Base-by-base conservation (phyloP, 2,888 invertebrate species). In the Salticus scenicus region DNA sequence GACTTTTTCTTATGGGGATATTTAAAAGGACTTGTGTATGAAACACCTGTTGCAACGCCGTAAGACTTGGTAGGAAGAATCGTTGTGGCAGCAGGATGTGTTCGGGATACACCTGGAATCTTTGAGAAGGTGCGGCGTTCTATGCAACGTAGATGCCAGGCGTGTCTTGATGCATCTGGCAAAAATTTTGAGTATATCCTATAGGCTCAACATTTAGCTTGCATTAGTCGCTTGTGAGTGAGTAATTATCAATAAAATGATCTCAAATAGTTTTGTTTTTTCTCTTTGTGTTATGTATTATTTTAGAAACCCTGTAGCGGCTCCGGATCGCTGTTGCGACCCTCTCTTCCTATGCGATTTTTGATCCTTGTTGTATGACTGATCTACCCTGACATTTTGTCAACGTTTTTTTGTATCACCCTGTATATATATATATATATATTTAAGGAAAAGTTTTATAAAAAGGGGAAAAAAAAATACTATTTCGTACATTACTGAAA, bases 151-250 rank as follows among this genome's bases (percentile, higher is more conserved):
- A 14, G 37, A 69, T 69, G 67, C 24, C 37, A 69, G 33, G 33
- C 24, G 41, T 63, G 41, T 63, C 37, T 64, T 17, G 17, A 27
- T 12, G 37, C 41, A 17, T 24, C 74, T 63, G 63, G 31, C 12
- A 51, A 57, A 74, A 74, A 74, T n/a, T 63, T 64, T 74, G 74
- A 64, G 64, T 27, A 74, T 37, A 24, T 37, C 0, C 64, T 63
- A 41, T 64, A 64, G 10, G 20, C 1, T 14, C 8, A 0, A 30
- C 24, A 69, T 37, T 28, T 20, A 2, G 10, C 27, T 63, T 28
- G 27, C 1, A 27, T 47, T 24, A 28, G 64, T 64, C 27, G 28
- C 28, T 14, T 64, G 64, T 27, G 64, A 24, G 28, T 24, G 12
- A 64, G 12, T 28, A 8, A 64, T 28, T 31, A 37, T 8, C 14